Evolutionary conservation across 2,113 vertebrate genomes (phyloP).

Genomic region (Zapornia atra): DNA sequence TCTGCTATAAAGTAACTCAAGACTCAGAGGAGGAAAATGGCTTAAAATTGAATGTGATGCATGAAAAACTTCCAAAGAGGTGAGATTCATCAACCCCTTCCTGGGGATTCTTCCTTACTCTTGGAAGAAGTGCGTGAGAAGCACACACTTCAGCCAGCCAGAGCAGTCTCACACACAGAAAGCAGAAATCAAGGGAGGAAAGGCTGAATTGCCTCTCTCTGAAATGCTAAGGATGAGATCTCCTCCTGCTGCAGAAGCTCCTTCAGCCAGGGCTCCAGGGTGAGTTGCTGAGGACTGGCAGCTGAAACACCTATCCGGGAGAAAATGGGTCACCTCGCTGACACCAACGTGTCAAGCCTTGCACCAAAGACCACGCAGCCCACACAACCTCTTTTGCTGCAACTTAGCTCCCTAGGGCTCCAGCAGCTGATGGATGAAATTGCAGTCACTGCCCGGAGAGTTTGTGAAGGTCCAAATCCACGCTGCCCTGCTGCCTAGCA

Average conservation of each 20-base stretch:
- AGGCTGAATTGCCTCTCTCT: neutral
- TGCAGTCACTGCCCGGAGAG: accelerated
- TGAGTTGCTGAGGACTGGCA: neutral
- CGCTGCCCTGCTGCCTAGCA: accelerated
- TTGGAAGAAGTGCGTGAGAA: neutral
- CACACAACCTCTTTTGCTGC: neutral
- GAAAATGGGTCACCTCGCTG: neutral
- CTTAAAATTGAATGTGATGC: neutral
- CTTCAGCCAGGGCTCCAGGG: neutral
- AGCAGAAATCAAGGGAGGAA: neutral
- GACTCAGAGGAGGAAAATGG: neutral
- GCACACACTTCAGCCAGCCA: neutral
- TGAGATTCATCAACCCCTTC: neutral
- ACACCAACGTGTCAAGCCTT: neutral
- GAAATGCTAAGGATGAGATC: neutral
- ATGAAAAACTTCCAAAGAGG: neutral
- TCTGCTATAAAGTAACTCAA: neutral
- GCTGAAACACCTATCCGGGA: accelerated
- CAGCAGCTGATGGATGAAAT: neutral
- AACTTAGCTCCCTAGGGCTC: neutral
- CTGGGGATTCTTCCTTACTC: neutral
- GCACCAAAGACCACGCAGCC: neutral
- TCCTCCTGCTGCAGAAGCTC: neutral
- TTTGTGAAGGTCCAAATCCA: accelerated
- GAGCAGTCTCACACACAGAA: neutral